Evolutionary conservation across 2,113 vertebrate species (phyloP), one percentile per base, ranked within the genome.

Genomic region (Ictidomys tridecemlineatus): DNA sequence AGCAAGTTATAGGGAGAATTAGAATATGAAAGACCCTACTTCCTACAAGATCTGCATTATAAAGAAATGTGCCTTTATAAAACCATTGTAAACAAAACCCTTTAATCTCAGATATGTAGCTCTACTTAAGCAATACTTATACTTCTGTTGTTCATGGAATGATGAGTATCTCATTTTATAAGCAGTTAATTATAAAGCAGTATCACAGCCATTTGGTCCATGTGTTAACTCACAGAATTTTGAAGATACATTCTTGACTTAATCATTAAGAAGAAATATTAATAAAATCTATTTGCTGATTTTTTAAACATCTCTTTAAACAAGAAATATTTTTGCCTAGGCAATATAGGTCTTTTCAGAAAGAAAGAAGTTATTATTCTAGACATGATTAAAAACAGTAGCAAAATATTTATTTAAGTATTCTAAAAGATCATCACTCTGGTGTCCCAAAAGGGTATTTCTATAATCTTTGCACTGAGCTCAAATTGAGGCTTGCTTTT

Each of bases 271-370:
- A 90, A 94, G 74, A 78, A 69, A 84, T 32, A 79, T 91, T 89
- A 94, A 85, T 20, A 77, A 86, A 51, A 87, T 6, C 56, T 96
- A 28, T 51, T 7, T 77, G 51, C 16, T 93, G 78, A 51, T 16
- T 48, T 17, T 88, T 61, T 26, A 37, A 88, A 92, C 85, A 56
- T 79, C 30, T 63, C 24, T 78, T 85, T 94, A 84, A 82, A 61
- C 63, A 96, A 91, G 13, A 70, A 80, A 39, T 97, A 58, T 56
- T 97, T 51, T 65, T 72, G 63, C 37, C 69, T 51, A 70, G 16
- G 28, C 89, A 8, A 45, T 70, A 17, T 37, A 74, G 26, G 8
- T 93, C n/a, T 65, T 97, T 98, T 84, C 58, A 93, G 95, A 98
- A 72, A 95, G 34, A 95, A 10, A 34, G 56, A 85, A 83, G 84